A percentile compares a stretch with the other conserved stretches of the same genome.
phyloP scores from a whole-genome alignment of 2,113 vertebrate species.

The Fregata magnificens region DNA sequence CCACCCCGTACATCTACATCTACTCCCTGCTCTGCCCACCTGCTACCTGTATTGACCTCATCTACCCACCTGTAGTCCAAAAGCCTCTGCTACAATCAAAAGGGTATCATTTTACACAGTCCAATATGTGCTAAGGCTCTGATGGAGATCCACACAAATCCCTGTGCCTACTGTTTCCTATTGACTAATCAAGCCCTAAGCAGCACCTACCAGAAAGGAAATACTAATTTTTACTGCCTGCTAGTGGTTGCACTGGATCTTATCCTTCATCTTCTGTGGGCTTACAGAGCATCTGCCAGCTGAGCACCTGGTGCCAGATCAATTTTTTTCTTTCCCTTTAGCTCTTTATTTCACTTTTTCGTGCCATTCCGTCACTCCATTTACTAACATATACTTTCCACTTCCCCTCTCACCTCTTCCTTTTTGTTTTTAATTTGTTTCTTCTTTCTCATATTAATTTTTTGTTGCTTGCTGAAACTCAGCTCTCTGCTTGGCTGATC shows the following conservation, averaged over 20 bases:
- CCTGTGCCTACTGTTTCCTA: background rate
- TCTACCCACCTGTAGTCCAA: background rate
- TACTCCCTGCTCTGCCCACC: background rate
- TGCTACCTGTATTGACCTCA: background rate
- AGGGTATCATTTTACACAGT: background rate
- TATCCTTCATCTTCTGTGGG: background rate
- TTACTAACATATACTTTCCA: background rate
- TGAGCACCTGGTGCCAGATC: background rate
- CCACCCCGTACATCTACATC: background rate
- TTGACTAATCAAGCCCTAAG: background rate
- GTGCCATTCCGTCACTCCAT: background rate
- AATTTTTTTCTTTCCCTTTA: background rate
- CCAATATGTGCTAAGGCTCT: background rate
- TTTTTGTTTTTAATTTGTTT: background rate
- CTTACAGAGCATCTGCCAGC: background rate
- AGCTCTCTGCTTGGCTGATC: background rate
- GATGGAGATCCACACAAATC: background rate
- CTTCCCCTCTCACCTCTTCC: background rate
- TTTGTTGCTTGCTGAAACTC: background rate
- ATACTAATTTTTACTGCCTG: conserved; percentile 51
- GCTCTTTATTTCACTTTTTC: background rate
- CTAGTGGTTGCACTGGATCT: conserved; percentile 43
- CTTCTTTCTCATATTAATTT: background rate
- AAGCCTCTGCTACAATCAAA: background rate
- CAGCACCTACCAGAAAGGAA: background rate